These are phyloP conservation scores for Pemphigus obesinymphae DNA, from an alignment of 1,140 invertebrate species.

Conservation along the genomic window DNA sequence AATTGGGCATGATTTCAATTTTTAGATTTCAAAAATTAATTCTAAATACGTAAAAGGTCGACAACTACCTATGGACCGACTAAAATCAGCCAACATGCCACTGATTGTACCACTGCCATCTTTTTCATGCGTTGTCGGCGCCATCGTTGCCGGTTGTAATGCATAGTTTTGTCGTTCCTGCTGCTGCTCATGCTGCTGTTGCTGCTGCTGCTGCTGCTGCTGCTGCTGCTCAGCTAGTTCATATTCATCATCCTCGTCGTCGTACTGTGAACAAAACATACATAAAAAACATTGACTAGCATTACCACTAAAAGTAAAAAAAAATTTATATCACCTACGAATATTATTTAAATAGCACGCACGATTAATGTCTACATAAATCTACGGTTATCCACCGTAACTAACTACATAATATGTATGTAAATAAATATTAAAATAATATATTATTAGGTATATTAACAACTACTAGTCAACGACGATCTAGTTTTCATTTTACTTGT, in stretches of 20 bases:
- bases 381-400: background rate
- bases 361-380: background rate
- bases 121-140: background rate
- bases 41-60: no score
- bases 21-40: no score
- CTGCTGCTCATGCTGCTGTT: background rate
- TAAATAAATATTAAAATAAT: background rate
- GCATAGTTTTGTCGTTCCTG: background rate
- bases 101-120: background rate
- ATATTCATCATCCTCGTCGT: background rate
- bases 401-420: no score
- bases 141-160: background rate
- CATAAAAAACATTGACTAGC: background rate
- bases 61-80: background rate
- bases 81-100: background rate
- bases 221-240: background rate
- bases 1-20: no score
- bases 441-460: background rate
- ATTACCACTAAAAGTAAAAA: background rate
- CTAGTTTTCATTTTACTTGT: background rate
- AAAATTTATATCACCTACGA: background rate
- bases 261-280: background rate
- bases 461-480: background rate
- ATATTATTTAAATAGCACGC: background rate
- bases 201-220: background rate